Conservation (phyloP, 2,888 invertebrate genomes). For the Salticus scenicus region DNA sequence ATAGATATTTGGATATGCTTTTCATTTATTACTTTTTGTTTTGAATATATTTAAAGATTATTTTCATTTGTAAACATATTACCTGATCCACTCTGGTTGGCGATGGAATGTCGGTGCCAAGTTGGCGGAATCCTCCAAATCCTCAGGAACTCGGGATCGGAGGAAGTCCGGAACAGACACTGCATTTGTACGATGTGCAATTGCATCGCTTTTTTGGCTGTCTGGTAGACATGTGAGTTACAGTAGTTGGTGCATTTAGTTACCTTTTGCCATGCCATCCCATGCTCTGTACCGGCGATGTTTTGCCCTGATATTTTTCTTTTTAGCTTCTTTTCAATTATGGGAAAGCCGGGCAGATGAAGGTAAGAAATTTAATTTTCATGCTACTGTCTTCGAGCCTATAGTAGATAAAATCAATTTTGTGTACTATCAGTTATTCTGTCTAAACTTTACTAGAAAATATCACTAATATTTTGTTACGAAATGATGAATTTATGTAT, state of each 20-base stretch:
- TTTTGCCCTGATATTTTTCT: constrained; percentile 10
- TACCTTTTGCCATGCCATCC: constrained; percentile 20
- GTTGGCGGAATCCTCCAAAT: neutral
- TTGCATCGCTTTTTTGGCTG: constrained; percentile 10
- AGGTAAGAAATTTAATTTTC: neutral
- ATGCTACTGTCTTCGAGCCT: too few relatives aligned
- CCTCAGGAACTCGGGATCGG: neutral
- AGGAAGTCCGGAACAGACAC: neutral
- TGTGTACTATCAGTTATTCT: too few relatives aligned
- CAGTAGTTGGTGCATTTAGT: constrained; percentile 13
- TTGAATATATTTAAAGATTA: too few relatives aligned
- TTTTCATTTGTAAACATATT: neutral
- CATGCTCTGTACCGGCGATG: constrained; percentile 19
- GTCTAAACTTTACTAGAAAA: too few relatives aligned
- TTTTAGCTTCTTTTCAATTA: constrained; percentile 9
- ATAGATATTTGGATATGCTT: too few relatives aligned
- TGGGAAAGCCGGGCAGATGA: constrained; percentile 19
- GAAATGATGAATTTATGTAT: too few relatives aligned
- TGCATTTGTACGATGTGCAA: neutral
- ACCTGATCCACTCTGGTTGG: neutral
- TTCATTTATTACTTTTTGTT: too few relatives aligned
- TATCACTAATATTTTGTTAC: too few relatives aligned
- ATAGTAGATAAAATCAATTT: too few relatives aligned
- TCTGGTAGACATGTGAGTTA: constrained; percentile 21
- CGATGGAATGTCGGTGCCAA: constrained; percentile 8